Evolutionary conservation across 2,113 vertebrate genomes (phyloP), one percentile per base, ranked within the genome.

Genomic region (Xenotilapia leptura): DNA sequence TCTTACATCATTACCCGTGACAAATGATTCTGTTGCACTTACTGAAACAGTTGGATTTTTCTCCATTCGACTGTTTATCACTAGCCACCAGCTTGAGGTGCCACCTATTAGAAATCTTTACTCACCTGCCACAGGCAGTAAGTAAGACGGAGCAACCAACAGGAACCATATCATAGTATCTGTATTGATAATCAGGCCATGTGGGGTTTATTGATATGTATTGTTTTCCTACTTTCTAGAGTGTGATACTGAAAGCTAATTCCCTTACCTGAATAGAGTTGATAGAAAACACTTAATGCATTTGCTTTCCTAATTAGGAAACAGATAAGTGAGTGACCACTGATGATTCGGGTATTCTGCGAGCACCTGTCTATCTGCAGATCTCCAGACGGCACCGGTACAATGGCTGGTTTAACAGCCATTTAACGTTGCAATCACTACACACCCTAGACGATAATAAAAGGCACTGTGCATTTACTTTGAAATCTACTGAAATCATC

Each of bases 331-430:
- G n/a, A 84, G 83, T 33, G 84, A 68, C 81, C 81, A 56, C 84
- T 84, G 82, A 90, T 89, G 84, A 83, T 84, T 6, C 4, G 80
- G 84, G 83, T 79, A 90, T 91, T 92, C 90, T 91, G 58, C 23
- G 38, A 92, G 92, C 93, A 92, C 83, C 92, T 93, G 90, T 88
- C 89, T 93, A 92, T 94, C 94, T 85, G n/a, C 45, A 40, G 38
- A 95, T 95, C 93, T 94, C 89, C 91, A 94, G 92, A 93, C 91
- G 77, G 82, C 84, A 42, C 68, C 10, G 68, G 91, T 60, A 94
- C 93, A 94, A 93, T 88, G 79, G 85, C 88, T 91, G 90, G 82
- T 92, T 94, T 90, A 95, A 95, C 88, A 88, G 84, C 92, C 85
- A 80, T 94, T 95, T 94, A 92, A 91, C 65, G 82, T 89, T 33